phyloP scores from a whole-genome alignment of 92 coral and sea anemone species.

The Scolanthus callimorphus region DNA sequence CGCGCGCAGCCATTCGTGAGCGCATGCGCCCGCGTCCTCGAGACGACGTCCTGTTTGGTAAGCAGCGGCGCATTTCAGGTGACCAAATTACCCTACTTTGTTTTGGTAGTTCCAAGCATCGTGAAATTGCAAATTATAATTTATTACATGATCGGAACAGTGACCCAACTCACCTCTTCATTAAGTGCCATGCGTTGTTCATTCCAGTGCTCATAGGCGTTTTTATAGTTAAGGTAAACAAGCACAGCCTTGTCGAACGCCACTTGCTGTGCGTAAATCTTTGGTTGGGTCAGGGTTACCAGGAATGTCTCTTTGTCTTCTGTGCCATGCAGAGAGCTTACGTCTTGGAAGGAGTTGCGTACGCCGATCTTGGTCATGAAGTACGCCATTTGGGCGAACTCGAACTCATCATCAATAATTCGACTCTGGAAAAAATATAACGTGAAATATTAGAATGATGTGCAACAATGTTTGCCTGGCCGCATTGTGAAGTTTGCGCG shows the following conservation, averaged over 20 bases:
- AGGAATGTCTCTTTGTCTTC: constrained; percentile 97
- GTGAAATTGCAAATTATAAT: no score
- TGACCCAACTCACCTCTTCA: constrained; percentile 77
- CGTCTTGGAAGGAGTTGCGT: constrained; percentile 89
- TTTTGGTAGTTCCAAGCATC: no score
- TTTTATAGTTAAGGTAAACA: constrained; percentile 95
- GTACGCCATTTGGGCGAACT: constrained; percentile 92
- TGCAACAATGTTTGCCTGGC: no score
- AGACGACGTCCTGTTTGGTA: no score
- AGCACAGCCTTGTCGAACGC: constrained; percentile 99
- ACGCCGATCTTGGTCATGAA: constrained; percentile 92
- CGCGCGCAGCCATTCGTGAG: no score
- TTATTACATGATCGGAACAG: no score
- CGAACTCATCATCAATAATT: constrained; percentile 78
- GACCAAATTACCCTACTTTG: no score
- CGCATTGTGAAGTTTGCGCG: no score
- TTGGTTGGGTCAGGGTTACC: constrained; percentile 86
- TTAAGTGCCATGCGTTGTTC: constrained; percentile 92
- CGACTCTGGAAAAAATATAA: constrained; percentile 76
- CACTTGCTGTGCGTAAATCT: constrained; percentile 86
- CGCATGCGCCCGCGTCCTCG: no score
- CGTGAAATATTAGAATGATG: no score
- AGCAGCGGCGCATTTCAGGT: no score
- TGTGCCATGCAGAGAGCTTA: constrained; percentile 67
- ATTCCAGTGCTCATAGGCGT: constrained; percentile 98